Evolutionary conservation across 2,113 vertebrate species (phyloP).

Genomic region (Thunnus thynnus): DNA sequence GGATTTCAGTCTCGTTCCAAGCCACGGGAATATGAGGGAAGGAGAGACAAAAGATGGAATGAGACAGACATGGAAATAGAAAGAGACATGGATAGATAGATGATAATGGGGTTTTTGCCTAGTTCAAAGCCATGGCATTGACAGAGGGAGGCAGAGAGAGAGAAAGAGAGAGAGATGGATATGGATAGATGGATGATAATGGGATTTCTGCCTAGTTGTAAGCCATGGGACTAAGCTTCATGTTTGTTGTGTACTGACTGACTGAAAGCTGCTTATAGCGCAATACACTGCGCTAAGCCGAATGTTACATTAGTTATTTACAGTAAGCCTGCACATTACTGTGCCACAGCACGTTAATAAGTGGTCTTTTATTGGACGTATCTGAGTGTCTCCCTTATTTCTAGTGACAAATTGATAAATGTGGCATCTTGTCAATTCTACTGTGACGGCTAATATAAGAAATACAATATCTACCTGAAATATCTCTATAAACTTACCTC

Average conservation of each 20-base stretch:
- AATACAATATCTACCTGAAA: background rate
- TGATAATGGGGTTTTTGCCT: constrained; percentile 64
- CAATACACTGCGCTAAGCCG: constrained; percentile 54
- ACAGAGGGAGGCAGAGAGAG: constrained; percentile 6
- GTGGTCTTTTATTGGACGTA: background rate
- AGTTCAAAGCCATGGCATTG: constrained; percentile 52
- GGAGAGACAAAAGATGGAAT: constrained; percentile 47
- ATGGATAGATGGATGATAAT: constrained; percentile 75
- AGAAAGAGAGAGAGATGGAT: constrained; percentile 39
- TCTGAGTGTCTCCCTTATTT: background rate
- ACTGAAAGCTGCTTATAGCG: constrained; percentile 79
- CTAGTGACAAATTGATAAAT: constrained; percentile 13
- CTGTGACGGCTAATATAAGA: background rate
- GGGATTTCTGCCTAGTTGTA: constrained; percentile 74
- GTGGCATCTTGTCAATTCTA: background rate
- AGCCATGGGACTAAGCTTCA: constrained; percentile 67
- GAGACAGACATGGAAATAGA: constrained; percentile 64
- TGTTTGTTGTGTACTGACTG: constrained; percentile 77
- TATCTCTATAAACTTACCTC: background rate
- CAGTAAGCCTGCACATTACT: constrained; percentile 55
- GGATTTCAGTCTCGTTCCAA: constrained; percentile 64
- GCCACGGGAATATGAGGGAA: constrained; percentile 65
- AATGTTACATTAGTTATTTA: constrained; percentile 68
- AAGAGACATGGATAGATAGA: constrained; percentile 53
- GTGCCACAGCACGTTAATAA: constrained; percentile 29